Evolutionary conservation across 2,797 vertebrate species (phyloP).

Genomic region (Pseudochirops cupreus): DNA sequence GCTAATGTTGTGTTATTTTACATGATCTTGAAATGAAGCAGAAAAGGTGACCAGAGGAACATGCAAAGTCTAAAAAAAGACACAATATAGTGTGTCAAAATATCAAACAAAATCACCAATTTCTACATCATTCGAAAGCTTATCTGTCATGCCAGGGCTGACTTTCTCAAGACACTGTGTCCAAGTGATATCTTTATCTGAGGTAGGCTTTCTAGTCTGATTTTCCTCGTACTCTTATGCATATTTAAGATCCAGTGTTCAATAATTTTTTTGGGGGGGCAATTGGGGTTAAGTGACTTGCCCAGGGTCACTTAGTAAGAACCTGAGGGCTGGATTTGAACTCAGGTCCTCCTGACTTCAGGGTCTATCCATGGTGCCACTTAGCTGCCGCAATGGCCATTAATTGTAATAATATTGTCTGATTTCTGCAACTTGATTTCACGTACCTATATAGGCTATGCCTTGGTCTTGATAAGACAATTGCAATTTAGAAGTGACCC

Average conservation of each 20-base stretch:
- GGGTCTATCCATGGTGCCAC: background rate
- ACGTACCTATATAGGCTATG: background rate
- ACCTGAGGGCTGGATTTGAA: background rate
- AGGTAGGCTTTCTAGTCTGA: constrained; percentile 37
- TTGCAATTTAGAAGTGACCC: background rate
- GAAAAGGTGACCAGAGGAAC: constrained; percentile 42
- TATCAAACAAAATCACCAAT: constrained; percentile 7
- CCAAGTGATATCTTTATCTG: background rate
- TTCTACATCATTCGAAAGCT: constrained; percentile 58
- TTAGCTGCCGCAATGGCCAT: background rate
- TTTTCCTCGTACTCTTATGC: background rate
- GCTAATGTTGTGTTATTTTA: background rate
- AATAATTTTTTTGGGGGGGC: background rate
- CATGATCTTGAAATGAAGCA: background rate
- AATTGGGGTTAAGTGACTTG: background rate
- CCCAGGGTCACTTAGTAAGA: background rate
- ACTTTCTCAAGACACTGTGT: background rate
- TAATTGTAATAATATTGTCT: background rate
- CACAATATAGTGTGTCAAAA: constrained; percentile 7
- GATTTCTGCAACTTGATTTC: constrained; percentile 15
- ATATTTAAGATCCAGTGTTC: constrained; percentile 36
- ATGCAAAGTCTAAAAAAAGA: constrained; percentile 41
- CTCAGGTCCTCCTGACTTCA: background rate
- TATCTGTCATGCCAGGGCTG: constrained; percentile 69
- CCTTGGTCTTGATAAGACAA: background rate